These are phyloP conservation scores for Busseola fusca DNA, from an alignment of 2,888 invertebrate species.

Conservation along the genomic window DNA sequence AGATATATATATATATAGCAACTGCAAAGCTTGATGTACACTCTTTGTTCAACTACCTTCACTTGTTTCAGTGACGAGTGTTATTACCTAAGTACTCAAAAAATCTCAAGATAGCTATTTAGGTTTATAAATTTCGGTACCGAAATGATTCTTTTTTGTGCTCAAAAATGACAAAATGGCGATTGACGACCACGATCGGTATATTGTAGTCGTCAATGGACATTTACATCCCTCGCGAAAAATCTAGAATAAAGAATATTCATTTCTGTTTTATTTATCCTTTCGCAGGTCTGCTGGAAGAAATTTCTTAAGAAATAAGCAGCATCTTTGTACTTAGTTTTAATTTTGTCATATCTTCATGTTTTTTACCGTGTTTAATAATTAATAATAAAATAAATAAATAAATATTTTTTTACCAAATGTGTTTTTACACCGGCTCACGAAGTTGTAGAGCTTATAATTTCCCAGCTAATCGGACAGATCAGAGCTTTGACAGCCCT, in stretches of 20 bases:
- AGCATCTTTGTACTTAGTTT: no score
- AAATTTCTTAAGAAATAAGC: no score
- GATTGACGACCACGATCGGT: no score
- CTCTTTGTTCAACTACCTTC: neutral
- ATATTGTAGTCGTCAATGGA: neutral
- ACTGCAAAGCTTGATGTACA: neutral
- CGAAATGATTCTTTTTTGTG: no score
- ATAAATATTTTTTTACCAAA: neutral
- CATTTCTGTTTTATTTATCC: no score
- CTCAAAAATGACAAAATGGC: no score
- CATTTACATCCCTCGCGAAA: neutral
- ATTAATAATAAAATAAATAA: no score
- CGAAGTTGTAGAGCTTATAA: neutral
- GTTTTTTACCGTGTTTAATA: no score
- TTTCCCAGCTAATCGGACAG: neutral
- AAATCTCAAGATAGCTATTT: neutral
- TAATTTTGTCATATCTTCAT: no score
- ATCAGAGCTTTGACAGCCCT: conserved; percentile 69
- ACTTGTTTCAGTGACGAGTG: neutral
- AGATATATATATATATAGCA: no score
- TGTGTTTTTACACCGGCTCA: neutral
- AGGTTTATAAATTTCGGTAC: neutral
- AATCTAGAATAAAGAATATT: no score
- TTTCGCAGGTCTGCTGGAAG: no score
- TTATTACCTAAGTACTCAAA: neutral